phyloP scores from a whole-genome alignment of 1,140 invertebrate genomes.

The Limonius californicus region DNA sequence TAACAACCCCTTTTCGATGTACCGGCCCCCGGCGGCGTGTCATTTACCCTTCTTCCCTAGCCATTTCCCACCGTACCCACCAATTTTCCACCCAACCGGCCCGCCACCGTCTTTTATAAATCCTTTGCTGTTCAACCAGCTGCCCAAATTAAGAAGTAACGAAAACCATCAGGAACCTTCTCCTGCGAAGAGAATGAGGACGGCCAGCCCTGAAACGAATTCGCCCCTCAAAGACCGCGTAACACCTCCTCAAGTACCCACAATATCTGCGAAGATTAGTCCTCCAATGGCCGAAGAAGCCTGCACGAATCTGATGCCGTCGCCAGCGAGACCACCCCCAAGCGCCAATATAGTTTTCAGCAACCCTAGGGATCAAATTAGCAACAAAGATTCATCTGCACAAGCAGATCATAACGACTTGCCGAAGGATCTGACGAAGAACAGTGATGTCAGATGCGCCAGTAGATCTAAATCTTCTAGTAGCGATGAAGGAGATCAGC shows the following conservation, averaged over 20 bases:
- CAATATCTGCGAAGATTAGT: conserved; percentile 55
- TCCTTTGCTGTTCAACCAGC: conserved; percentile 53
- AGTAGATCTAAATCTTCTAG: conserved; percentile 26
- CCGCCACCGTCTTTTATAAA: conserved; percentile 49
- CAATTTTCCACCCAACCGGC: conserved; percentile 54
- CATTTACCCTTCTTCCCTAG: conserved; percentile 52
- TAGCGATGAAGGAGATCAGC: conserved; percentile 55
- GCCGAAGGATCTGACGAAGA: conserved; percentile 33
- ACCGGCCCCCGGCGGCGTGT: conserved; percentile 49
- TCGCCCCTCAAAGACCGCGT: conserved; percentile 46
- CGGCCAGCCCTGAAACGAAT: conserved; percentile 34
- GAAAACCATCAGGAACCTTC: conserved; percentile 25
- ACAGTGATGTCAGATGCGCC: background rate
- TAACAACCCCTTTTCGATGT: conserved; percentile 67
- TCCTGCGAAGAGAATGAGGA: conserved; percentile 39
- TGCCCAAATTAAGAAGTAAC: conserved; percentile 42
- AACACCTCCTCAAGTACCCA: conserved; percentile 47
- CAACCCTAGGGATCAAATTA: conserved; percentile 44
- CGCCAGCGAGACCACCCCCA: conserved; percentile 56
- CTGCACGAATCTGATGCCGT: conserved; percentile 53
- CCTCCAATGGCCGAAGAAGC: conserved; percentile 64
- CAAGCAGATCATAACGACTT: conserved; percentile 32
- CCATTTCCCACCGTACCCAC: conserved; percentile 52
- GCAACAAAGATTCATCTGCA: conserved; percentile 23
- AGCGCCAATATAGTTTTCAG: conserved; percentile 46